Percentiles rank a stretch among this genome's conserved stretches.
phyloP scores from a whole-genome alignment of 2,888 invertebrate genomes.

The Oscheius sp. region DNA sequence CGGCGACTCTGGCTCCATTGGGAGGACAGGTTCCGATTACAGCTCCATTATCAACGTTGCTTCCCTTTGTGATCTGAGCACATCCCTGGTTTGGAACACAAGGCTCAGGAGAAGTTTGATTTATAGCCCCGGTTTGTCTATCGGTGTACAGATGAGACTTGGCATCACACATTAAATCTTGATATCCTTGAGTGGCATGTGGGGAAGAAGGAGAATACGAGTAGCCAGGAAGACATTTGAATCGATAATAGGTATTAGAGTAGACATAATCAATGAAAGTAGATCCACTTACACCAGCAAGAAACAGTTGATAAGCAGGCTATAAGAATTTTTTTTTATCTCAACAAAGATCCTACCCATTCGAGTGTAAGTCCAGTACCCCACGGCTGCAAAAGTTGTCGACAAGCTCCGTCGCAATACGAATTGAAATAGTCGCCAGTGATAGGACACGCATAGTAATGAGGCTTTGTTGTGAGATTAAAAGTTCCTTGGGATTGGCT shows the following conservation, averaged over 20 bases:
- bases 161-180: neutral
- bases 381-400: neutral
- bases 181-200: neutral
- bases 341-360: too few relatives aligned
- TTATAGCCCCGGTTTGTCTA: neutral
- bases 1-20: neutral
- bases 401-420: neutral
- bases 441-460: slow-evolving; percentile 5
- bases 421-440: neutral
- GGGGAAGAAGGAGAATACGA: neutral
- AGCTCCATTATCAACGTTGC: neutral
- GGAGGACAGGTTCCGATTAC: neutral
- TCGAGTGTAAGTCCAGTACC: too few relatives aligned
- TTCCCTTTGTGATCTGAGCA: neutral
- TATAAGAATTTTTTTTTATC: neutral
- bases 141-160: neutral
- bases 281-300: neutral
- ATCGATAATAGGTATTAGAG: neutral
- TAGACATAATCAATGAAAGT: neutral
- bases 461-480: neutral
- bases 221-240: neutral
- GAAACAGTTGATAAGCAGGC: neutral
- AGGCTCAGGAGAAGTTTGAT: neutral
- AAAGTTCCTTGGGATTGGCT: too few relatives aligned
- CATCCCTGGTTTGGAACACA: slow-evolving; percentile 1